Evolutionary conservation across 2,113 vertebrate genomes (phyloP), one percentile per base, ranked within the genome.

Genomic region (Agelaius phoeniceus): DNA sequence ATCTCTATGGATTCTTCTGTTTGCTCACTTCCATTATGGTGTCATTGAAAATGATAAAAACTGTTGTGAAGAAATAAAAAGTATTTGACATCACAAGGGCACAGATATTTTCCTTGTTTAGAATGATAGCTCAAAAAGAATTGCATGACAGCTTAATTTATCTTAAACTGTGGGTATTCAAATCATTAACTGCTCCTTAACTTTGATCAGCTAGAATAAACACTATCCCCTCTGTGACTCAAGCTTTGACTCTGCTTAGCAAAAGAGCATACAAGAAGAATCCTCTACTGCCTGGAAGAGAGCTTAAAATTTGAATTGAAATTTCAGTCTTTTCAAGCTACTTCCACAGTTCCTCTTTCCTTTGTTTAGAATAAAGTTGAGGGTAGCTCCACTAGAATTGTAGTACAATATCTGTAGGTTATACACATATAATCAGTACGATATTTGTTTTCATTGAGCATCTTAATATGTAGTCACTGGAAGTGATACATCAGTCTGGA

Each of bases 151-250:
- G 51, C 46, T 90, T 78, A 44, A 61, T 94, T 96, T 88, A 63
- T 73, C 48, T 84, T 89, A 46, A 71, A 66, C 62, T 55, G 31
- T 81, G 44, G 27, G 1, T 87, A 84, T 79, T 77, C 51, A 71
- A 82, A 46, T 61, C 22, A 61, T 89, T 89, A 77, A 77, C 63
- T 91, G 54, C 68, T 88, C 19, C 48, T 80, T 86, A 74, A 44
- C 61, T 90, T 93, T 78, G 48, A 88, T 80, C 9, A 68, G 55
- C 88, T 88, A 55, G 73, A 90, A 86, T 86, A 85, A 96, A 75
- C 30, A 41, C 33, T 84, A 26, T 41, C 27, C 9, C n/a, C 27
- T 76, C 22, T 83, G 22, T 43, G 57, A 89, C 52, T 83, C 82
- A 83, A 37, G 24, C 43, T 85, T 80, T 87, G 72, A 80, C 39